phyloP scores from a whole-genome alignment of 2,113 vertebrate genomes.

The Grallaria varia region DNA sequence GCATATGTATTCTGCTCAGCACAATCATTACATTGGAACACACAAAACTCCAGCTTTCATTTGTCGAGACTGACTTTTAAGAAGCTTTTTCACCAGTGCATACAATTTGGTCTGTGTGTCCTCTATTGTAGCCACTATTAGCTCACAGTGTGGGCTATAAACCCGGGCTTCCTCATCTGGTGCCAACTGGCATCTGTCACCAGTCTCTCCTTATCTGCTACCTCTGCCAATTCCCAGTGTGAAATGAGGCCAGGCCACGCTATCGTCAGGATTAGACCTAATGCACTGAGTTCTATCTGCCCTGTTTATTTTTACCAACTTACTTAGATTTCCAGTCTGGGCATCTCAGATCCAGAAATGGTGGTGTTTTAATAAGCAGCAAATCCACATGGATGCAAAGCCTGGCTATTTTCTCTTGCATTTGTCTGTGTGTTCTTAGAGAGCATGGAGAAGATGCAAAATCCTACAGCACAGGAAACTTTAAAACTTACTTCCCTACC shows the following conservation, averaged over 20 bases:
- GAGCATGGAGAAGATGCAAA: neutral
- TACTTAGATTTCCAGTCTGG: slow-evolving; percentile 1
- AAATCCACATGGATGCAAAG: neutral
- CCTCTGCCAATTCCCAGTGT: slow-evolving; percentile 44
- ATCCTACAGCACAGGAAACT: neutral
- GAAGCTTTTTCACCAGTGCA: slow-evolving; percentile 34
- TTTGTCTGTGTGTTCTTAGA: neutral
- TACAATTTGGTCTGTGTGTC: slow-evolving; percentile 24
- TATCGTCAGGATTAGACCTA: neutral
- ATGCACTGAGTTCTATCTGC: slow-evolving; percentile 32
- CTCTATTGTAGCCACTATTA: slow-evolving; percentile 37
- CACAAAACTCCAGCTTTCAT: neutral
- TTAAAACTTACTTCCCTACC: neutral
- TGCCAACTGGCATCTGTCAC: slow-evolving; percentile 61
- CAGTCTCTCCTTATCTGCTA: slow-evolving; percentile 44
- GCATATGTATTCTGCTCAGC: neutral
- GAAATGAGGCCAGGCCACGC: neutral
- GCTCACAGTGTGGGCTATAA: neutral
- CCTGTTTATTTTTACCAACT: slow-evolving; percentile 56
- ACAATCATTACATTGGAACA: neutral
- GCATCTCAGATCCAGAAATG: neutral
- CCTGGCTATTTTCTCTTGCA: neutral
- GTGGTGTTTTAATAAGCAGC: neutral
- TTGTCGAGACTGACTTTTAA: slow-evolving; percentile 11
- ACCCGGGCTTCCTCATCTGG: slow-evolving; percentile 25